These are phyloP conservation scores for Amphipyra tragopoginis DNA, from an alignment of 2,888 invertebrate species.

Conservation along the genomic window DNA sequence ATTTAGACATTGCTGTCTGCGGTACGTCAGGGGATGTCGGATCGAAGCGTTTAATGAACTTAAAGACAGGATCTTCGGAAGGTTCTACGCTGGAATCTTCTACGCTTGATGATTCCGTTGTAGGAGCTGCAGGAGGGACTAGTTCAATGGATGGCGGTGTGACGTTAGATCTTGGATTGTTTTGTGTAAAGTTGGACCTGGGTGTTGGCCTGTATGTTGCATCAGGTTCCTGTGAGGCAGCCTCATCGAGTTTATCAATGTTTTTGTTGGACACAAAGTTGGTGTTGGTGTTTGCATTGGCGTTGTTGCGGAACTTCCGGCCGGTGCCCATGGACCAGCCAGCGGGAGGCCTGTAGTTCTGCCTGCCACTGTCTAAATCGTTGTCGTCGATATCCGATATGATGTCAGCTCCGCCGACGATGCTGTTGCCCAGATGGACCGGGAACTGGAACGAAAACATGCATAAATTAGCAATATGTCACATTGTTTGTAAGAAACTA, in stretches of 20 bases:
- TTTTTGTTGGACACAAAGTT: slow-evolving; percentile 43
- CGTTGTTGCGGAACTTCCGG: slow-evolving; percentile 22
- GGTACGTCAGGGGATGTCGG: slow-evolving; percentile 80
- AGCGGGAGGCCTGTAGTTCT: slow-evolving; percentile 86
- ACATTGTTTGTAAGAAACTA: neutral
- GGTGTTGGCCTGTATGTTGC: slow-evolving; percentile 70
- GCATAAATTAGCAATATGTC: neutral
- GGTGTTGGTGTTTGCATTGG: slow-evolving; percentile 31
- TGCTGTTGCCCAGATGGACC: slow-evolving; percentile 80
- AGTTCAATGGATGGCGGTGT: slow-evolving; percentile 72
- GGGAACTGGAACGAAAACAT: slow-evolving; percentile 76
- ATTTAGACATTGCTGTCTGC: slow-evolving; percentile 80
- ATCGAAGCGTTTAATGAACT: slow-evolving; percentile 86
- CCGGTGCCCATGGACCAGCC: slow-evolving; percentile 87
- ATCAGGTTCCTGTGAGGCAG: slow-evolving; percentile 70
- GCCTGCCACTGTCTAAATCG: slow-evolving; percentile 81
- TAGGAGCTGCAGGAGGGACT: slow-evolving; percentile 70
- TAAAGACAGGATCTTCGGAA: slow-evolving; percentile 74
- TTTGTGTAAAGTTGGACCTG: slow-evolving; percentile 29
- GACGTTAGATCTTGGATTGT: slow-evolving; percentile 45
- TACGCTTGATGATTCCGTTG: slow-evolving; percentile 65
- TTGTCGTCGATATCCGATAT: slow-evolving; percentile 79
- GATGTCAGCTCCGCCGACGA: slow-evolving; percentile 81
- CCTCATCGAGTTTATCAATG: slow-evolving; percentile 64
- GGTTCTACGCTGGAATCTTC: slow-evolving; percentile 67